phyloP scores from a whole-genome alignment of 1,140 invertebrate species.

The Agrilus planipennis region DNA sequence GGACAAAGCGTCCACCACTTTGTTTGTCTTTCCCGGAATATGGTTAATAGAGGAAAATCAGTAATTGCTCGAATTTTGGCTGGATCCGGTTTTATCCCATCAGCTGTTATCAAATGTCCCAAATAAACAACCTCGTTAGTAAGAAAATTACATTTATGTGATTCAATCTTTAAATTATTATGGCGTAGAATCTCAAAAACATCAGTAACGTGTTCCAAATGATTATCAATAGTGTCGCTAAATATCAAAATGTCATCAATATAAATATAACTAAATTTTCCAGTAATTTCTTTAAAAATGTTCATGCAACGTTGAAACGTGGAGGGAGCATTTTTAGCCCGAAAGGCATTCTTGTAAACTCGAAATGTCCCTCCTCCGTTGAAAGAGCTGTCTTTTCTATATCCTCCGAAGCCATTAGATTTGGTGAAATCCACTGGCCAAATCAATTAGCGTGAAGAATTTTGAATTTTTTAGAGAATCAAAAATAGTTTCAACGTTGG shows the following conservation, averaged over 20 bases:
- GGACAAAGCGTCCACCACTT: no score
- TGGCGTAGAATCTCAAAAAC: background rate
- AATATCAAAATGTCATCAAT: background rate
- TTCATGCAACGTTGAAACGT: no score
- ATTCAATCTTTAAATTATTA: background rate
- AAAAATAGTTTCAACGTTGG: no score
- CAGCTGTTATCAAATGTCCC: background rate
- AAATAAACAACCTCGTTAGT: background rate
- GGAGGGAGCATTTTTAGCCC: background rate
- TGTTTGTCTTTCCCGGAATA: no score
- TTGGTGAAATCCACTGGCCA: background rate
- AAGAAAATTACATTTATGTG: background rate
- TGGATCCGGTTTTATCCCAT: background rate
- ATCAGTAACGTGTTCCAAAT: background rate
- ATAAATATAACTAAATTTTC: background rate
- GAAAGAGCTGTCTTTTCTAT: background rate
- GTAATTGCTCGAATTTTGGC: background rate
- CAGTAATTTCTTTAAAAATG: background rate
- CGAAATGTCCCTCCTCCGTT: no score
- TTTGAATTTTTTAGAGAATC: no score
- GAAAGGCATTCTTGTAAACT: constrained; percentile 1
- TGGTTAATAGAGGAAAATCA: no score
- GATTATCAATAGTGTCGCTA: background rate
- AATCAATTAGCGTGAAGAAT: background rate
- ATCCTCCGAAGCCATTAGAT: background rate